Evolutionary conservation across 2,113 vertebrate genomes (phyloP).

Genomic region (Ceyx melanurus): DNA sequence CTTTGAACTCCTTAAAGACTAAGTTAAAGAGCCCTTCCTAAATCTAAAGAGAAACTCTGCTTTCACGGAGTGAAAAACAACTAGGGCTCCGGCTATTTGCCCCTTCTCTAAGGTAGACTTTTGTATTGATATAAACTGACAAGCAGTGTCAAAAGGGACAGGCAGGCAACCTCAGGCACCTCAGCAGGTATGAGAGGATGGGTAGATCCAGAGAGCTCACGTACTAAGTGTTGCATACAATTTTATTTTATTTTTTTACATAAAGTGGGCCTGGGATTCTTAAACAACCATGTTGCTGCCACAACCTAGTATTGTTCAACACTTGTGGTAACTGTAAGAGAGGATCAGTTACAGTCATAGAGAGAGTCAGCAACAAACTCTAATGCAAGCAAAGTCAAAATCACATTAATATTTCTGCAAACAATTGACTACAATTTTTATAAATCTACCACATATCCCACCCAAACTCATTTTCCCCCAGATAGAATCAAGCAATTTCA

Average conservation of each 20-base stretch:
- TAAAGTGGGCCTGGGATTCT: neutral
- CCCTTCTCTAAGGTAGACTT: neutral
- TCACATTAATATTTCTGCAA: neutral
- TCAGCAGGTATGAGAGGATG: neutral
- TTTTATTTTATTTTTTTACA: neutral
- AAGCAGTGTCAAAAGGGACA: neutral
- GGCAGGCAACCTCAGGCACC: neutral
- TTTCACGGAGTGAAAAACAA: neutral
- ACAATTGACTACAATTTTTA: neutral
- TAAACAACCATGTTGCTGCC: neutral
- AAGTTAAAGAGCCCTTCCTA: neutral
- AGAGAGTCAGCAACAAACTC: neutral
- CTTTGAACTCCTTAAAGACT: slow-evolving; percentile 10
- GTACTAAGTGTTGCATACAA: neutral
- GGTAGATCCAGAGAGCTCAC: neutral
- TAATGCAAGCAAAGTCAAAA: neutral
- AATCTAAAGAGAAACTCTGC: neutral
- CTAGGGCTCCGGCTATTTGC: neutral
- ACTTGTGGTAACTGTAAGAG: neutral
- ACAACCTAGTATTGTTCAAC: neutral
- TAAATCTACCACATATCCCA: neutral
- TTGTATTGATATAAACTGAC: neutral
- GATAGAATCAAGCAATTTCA: neutral
- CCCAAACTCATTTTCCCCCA: neutral
- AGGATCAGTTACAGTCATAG: neutral